Conservation (phyloP, 2,113 vertebrate species). For the Calidris pygmaea region DNA sequence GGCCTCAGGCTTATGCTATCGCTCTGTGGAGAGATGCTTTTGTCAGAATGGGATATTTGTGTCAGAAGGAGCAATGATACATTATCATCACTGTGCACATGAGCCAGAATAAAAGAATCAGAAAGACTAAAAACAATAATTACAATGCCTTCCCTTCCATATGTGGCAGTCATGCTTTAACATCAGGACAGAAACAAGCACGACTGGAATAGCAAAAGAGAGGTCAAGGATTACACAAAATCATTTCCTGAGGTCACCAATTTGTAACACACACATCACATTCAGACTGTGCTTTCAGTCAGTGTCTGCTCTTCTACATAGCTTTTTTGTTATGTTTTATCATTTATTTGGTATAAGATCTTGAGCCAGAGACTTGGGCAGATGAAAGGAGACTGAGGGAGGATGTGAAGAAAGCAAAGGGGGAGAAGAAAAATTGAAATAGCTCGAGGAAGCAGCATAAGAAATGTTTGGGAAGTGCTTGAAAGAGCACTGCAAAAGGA, state of each 20-base stretch:
- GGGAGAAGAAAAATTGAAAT: background rate
- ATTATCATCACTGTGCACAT: background rate
- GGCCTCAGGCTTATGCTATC: background rate
- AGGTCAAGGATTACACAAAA: background rate
- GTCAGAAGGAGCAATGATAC: background rate
- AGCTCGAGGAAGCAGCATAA: background rate
- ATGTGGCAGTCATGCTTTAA: background rate
- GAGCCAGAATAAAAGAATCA: background rate
- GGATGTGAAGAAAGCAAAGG: background rate
- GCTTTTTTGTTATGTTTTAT: background rate
- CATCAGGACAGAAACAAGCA: background rate
- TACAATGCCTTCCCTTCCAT: background rate
- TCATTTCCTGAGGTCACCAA: background rate
- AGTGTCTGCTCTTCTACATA: background rate
- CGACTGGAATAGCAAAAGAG: background rate
- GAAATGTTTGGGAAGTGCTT: background rate
- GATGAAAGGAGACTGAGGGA: background rate
- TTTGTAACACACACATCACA: background rate
- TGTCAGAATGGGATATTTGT: constrained; percentile 19
- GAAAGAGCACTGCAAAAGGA: background rate
- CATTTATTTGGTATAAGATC: background rate
- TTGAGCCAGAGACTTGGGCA: background rate
- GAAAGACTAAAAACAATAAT: background rate
- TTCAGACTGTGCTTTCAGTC: background rate
- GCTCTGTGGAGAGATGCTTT: background rate